Percentiles rank a stretch among this genome's conserved stretches.
Conservation (phyloP, 2,113 vertebrate species). For the Leucoraja erinaceus region DNA sequence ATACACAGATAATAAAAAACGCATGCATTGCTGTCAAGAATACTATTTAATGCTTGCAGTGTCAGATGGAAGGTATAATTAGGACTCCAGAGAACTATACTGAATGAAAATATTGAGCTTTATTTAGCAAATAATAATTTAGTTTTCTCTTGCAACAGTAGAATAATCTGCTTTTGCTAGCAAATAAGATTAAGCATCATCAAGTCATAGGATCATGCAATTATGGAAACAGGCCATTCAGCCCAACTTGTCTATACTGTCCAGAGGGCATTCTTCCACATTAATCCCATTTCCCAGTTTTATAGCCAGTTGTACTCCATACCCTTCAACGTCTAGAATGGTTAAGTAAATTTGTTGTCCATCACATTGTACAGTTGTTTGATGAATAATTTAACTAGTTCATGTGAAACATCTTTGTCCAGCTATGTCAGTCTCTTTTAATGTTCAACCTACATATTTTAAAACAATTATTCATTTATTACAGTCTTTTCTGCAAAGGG, state of each 20-base stretch:
- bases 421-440: not conserved
- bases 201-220: no score
- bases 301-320: no score
- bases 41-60: not conserved
- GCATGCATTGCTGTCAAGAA: constrained; percentile 21
- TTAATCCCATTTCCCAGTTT: no score
- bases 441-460: not conserved
- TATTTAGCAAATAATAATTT: constrained; percentile 28
- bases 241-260: no score
- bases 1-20: not conserved
- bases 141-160: not conserved
- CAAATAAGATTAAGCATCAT: not conserved
- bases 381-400: not conserved
- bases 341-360: not conserved
- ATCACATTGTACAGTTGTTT: not conserved
- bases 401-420: not conserved
- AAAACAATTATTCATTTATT: not conserved
- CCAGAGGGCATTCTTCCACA: no score
- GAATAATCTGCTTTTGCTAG: not conserved
- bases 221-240: no score
- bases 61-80: constrained; percentile 23
- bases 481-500: not conserved
- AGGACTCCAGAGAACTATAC: not conserved
- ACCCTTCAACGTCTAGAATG: no score
- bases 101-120: constrained; percentile 26